A percentile compares a stretch with the other conserved stretches of the same genome.
Conservation (phyloP, 2,888 invertebrate genomes). For the Mythimna pallens region DNA sequence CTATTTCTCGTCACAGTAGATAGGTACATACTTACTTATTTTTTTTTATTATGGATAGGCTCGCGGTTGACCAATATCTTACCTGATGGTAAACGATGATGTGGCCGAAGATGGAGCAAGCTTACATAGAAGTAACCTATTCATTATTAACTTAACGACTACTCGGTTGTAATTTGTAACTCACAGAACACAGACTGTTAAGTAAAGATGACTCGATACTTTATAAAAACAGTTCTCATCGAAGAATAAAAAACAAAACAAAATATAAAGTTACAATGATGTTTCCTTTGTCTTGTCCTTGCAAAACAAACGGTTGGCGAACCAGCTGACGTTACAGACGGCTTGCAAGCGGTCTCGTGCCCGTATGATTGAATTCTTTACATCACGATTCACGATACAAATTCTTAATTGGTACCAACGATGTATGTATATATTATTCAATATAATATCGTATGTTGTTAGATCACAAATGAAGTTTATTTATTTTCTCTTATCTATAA, state of each 20-base stretch:
- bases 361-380: constrained; percentile 61
- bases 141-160: too few relatives aligned
- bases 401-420: constrained; percentile 13
- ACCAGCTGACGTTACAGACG: constrained; percentile 60
- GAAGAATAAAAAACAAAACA: neutral
- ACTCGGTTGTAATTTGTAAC: too few relatives aligned
- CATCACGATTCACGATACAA: constrained; percentile 22
- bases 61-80: too few relatives aligned
- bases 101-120: too few relatives aligned
- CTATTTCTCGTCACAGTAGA: too few relatives aligned
- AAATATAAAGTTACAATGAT: neutral
- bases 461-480: neutral
- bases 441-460: neutral
- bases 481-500: neutral
- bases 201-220: neutral
- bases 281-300: constrained; percentile 53
- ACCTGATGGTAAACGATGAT: too few relatives aligned
- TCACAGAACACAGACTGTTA: too few relatives aligned
- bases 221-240: neutral
- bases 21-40: too few relatives aligned
- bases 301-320: constrained; percentile 44
- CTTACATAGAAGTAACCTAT: too few relatives aligned
- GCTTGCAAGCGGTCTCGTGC: constrained; percentile 48
- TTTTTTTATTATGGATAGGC: too few relatives aligned
- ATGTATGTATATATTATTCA: too few relatives aligned